Evolutionary conservation across 2,113 vertebrate species (phyloP), one percentile per base, ranked within the genome.

Genomic region (Oenanthe oenanthe): DNA sequence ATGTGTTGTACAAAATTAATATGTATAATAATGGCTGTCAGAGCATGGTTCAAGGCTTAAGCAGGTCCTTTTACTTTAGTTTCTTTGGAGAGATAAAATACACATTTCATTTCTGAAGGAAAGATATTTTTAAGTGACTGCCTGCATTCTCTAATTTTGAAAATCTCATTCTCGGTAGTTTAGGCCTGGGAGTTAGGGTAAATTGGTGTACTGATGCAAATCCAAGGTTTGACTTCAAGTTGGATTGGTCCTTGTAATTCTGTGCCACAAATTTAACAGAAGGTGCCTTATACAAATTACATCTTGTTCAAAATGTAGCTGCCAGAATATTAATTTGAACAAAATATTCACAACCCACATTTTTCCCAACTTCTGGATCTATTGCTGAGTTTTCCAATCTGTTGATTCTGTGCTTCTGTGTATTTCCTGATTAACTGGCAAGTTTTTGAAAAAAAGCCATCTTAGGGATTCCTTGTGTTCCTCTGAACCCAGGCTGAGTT

Each of bases 251-350:
- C 78, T 83, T 78, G 88, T 85, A 87, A 71, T 96, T 96, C 88
- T 31, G 8, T 92, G 93, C 92, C 93, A 97, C 91, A 94, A 89
- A 94, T 90, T 96, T 97, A 97, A 97, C 97, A 98, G 97, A 98
- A 98, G 96, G 96, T 92, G 91, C 84, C 96, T 97, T 89, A 93
- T 80, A 96, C 92, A 97, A 97, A 97, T 98, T 96, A 97, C 89
- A 96, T 88, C 96, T 95, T 93, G 95, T 96, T 98, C 92, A 96
- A 96, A 97, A 93, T 92, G 95, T 96, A 97, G 93, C 82, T 98
- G 96, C 97, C 97, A 97, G 97, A 96, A 97, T 98, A 98, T 96
- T 98, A 97, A 97, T 97, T 97, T 96, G 93, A 97, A 97, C 94
- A 96, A 96, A 97, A 97, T 66, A 87, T 93, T 94, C 95, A 81